Conservation (phyloP, 1,140 invertebrate species). For the Drosophila pallidifrons region DNA sequence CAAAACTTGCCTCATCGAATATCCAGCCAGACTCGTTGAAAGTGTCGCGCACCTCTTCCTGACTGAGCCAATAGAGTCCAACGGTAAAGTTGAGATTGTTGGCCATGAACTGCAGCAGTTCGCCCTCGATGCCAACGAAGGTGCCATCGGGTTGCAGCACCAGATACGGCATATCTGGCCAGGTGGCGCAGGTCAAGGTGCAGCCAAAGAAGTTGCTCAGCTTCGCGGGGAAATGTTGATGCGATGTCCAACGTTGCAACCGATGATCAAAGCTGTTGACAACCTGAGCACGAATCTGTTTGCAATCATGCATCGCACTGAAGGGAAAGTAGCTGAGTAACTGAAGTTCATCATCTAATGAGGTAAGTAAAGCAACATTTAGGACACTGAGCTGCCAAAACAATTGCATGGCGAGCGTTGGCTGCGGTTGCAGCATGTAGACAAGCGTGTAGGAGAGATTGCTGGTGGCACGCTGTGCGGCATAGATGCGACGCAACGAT, state of each 20-base stretch:
- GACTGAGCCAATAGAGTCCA: conserved; percentile 64
- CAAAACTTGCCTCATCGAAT: conserved; percentile 56
- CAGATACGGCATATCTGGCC: conserved; percentile 79
- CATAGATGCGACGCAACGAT: conserved; percentile 42
- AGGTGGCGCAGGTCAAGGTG: conserved; percentile 70
- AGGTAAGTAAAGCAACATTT: conserved; percentile 46
- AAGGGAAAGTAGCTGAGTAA: conserved; percentile 61
- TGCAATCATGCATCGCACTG: conserved; percentile 37
- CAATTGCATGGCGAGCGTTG: conserved; percentile 34
- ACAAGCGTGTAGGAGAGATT: conserved; percentile 65
- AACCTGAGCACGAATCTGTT: conserved; percentile 39
- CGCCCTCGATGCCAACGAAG: conserved; percentile 73
- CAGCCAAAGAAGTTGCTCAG: conserved; percentile 70
- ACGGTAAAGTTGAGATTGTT: conserved; percentile 68
- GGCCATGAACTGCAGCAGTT: conserved; percentile 69
- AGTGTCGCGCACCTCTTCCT: conserved; percentile 61
- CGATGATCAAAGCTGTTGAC: conserved; percentile 50
- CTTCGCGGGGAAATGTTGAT: conserved; percentile 58
- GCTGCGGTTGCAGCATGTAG: conserved; percentile 53
- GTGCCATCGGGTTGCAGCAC: conserved; percentile 29
- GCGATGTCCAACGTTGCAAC: conserved; percentile 9
- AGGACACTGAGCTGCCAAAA: conserved; percentile 65
- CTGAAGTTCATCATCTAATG: conserved; percentile 29
- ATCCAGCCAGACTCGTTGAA: conserved; percentile 68
- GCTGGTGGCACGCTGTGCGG: conserved; percentile 46